Evolutionary conservation across 2,888 invertebrate genomes (phyloP).

Genomic region (Steromphala cineraria): DNA sequence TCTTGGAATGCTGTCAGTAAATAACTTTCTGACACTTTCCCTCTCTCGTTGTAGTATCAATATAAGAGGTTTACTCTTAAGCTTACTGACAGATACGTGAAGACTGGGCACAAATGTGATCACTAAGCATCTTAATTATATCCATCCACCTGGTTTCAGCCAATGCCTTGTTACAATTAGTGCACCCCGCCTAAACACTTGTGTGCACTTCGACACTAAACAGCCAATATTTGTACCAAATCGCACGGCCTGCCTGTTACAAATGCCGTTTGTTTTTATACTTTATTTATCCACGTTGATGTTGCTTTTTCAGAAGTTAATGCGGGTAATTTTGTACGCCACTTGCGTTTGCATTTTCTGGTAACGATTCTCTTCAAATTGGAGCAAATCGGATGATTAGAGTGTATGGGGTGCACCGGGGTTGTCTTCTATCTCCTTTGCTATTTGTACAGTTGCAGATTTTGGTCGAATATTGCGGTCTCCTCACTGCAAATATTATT

Average conservation of each 20-base stretch:
- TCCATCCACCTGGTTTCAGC: neutral
- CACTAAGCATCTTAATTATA: neutral
- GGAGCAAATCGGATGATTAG: neutral
- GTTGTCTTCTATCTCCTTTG: no score
- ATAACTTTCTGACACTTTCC: conserved; percentile 2
- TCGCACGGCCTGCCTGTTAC: neutral
- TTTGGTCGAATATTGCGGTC: no score
- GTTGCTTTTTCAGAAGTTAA: neutral
- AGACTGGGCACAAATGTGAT: neutral
- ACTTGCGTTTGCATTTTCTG: neutral
- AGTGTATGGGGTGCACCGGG: no score
- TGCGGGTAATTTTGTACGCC: neutral
- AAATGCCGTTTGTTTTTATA: neutral
- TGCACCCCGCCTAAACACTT: neutral
- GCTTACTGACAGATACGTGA: neutral
- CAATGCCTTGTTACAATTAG: neutral
- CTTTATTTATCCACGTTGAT: neutral
- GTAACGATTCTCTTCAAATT: conserved; percentile 4
- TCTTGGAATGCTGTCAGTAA: neutral
- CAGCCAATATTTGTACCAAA: neutral
- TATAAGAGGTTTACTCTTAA: neutral
- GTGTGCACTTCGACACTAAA: neutral
- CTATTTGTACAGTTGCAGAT: no score
- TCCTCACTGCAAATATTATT: no score
- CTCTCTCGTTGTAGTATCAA: neutral